Evolutionary conservation across 2,888 invertebrate genomes (phyloP).

Genomic region (Erannis defoliaria): DNA sequence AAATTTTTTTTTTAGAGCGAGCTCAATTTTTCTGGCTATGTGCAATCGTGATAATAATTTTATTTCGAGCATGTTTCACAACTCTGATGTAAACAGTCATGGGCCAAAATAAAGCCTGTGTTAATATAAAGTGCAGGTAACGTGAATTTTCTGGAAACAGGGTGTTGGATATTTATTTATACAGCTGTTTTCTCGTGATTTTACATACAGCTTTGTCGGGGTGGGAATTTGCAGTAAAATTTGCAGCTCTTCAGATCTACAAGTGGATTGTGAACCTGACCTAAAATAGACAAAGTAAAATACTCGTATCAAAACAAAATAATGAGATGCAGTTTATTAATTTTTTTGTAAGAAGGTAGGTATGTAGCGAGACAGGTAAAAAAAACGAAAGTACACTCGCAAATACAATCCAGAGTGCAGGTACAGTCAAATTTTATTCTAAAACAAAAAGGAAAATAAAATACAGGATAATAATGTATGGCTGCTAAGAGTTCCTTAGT

Average conservation of each 20-base stretch:
- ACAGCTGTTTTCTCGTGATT: slow-evolving; percentile 1
- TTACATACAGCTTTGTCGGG: slow-evolving; percentile 16
- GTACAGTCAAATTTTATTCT: too few species aligned
- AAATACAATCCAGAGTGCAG: too few species aligned
- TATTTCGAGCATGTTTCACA: neutral
- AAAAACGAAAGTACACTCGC: too few species aligned
- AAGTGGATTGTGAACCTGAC: slow-evolving; percentile 20
- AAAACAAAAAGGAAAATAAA: too few species aligned
- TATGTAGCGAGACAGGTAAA: too few species aligned
- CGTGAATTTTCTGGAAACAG: neutral
- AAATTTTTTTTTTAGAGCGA: neutral
- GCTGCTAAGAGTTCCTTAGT: too few species aligned
- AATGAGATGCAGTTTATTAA: too few species aligned
- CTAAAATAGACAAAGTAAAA: slow-evolving; percentile 16
- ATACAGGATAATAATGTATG: too few species aligned
- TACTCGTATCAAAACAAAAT: neutral
- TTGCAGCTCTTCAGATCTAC: slow-evolving; percentile 20
- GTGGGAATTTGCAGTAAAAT: slow-evolving; percentile 18
- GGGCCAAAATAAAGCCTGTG: neutral
- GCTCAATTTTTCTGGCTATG: too few species aligned
- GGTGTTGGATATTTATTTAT: slow-evolving; percentile 18
- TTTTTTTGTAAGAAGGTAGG: neutral
- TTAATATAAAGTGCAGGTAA: slow-evolving; percentile 12
- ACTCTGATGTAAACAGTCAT: neutral
- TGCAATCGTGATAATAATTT: neutral